Evolutionary conservation across 2,888 invertebrate species (phyloP), one percentile per base, ranked within the genome.

Genomic region (Phyllotreta cruciferae): DNA sequence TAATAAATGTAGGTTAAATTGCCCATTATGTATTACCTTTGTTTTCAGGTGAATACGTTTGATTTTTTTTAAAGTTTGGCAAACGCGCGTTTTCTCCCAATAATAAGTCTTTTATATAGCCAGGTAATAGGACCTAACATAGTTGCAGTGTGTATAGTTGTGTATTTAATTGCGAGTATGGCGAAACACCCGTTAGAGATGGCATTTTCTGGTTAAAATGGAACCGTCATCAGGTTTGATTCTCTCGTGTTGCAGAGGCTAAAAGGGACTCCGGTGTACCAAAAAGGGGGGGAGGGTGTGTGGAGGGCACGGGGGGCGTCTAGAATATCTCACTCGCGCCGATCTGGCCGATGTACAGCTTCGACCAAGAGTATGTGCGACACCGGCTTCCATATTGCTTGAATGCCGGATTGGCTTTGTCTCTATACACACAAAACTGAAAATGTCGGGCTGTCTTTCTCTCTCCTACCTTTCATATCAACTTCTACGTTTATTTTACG

Each of bases 271-370:
- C 10, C 60, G 39, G 63, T 38, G 42, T 24, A 24, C 41, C 34
- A 39, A 55, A 56, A 55, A 52, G 54, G 56, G 56, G 35, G 56
- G 47, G 11, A 11, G 49, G 45, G 53, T 57, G 61, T 63, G 56
- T 41, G 42, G 57, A 37, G 52, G 37, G 10, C 10, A 10, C 49
- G 57, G 69, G 69, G 72, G 71, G 73, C 70, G 74, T 67, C 69
- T 71, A 71, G 73, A 75, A 75, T 75, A 75, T 74, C 73, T 73
- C 76, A 74, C 75, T 74, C 75, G 72, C 74, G 75, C 73, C 76
- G 76, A 74, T 75, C 75, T 72, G 73, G 74, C 70, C 74, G 69
- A 63, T 52, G 76, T 77, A 77, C 77, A 76, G 77, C 67, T 66
- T 62, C 69, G 72, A 67, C 14, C 73, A 76, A 77, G 72, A 76